Evolutionary conservation across 1,140 invertebrate genomes (phyloP), one percentile per base, ranked within the genome.

Genomic region (Bradysia coprophila): DNA sequence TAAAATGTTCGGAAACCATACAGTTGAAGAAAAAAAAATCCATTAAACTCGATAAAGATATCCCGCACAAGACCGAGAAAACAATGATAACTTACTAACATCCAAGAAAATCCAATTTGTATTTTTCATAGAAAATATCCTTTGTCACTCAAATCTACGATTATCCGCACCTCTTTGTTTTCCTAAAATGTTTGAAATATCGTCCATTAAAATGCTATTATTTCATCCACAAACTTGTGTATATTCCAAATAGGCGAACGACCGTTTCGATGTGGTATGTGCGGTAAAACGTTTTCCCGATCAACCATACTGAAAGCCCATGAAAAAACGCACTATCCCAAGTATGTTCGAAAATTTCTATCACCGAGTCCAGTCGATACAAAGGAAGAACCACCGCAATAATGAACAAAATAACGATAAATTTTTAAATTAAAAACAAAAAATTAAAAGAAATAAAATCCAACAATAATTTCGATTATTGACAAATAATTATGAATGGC

Each of bases 291-390:
- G 32, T 92, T 90, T 62, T 87, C 83, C 38, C 69, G 84, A 46
- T 86, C 81, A 41, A 88, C 85, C 40, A 89, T 89, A 61, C 66
- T 89, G 45, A 89, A 89, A 59, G 83, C 84, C 49, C 86, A 90
- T 63, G 84, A 89, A 63, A 89, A 90, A 65, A 88, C 85, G 48
- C 85, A 89, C 64, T 86, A 82, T 67, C 84, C 83, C 43, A 88
- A 88, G 64, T 86, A 85, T 62, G 79, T 83, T 51, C 69, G 81
- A 45, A 86, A 86, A 66, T 86, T 81, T 64, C 68, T 86, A 32
- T 85, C 83, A 48, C 81, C 82, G 46, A 83, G 78, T 55, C 81
- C 81, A 43, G 74, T 85, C 49, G 81, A 86, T 52, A 79, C 77
- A 40, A 75, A 80, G 53, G 79, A 81, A 57, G 78, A 82, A 61